Conservation (phyloP, 2,888 invertebrate genomes). For the Temnothorax ravouxi region DNA sequence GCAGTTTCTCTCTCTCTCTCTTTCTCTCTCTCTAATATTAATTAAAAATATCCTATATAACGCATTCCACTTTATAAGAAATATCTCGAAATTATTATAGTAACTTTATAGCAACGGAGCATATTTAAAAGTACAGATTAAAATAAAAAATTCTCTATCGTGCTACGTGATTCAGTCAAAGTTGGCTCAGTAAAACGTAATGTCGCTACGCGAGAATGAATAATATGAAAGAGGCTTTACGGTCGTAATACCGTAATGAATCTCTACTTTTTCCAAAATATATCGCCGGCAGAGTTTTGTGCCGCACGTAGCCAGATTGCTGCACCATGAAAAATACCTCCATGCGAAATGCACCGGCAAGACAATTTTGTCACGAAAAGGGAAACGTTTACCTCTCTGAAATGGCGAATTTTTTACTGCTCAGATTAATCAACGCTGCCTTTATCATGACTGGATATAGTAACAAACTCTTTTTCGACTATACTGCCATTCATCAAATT, state of each 20-base stretch:
- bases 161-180: conserved; percentile 47
- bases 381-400: conserved; percentile 48
- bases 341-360: conserved; percentile 52
- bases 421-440: conserved; percentile 44
- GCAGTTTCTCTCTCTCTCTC: too few species aligned
- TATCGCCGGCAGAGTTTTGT: conserved; percentile 51
- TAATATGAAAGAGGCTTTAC: conserved; percentile 55
- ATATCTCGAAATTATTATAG: conserved; percentile 6
- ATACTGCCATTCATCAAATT: conserved; percentile 34
- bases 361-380: conserved; percentile 53
- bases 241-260: conserved; percentile 53
- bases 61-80: not conserved
- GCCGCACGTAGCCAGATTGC: conserved; percentile 54
- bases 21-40: too few species aligned
- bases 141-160: conserved; percentile 14
- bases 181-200: conserved; percentile 45
- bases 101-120: not conserved
- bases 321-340: conserved; percentile 47
- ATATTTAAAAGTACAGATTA: not conserved
- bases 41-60: not conserved
- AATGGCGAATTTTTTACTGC: conserved; percentile 51
- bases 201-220: conserved; percentile 53
- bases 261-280: conserved; percentile 56
- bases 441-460: conserved; percentile 15
- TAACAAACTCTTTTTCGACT: conserved; percentile 40